A percentile compares a stretch with the other conserved stretches of the same genome.
Conservation (phyloP, 2,888 invertebrate genomes). For the Tetanocera ferruginea region DNA sequence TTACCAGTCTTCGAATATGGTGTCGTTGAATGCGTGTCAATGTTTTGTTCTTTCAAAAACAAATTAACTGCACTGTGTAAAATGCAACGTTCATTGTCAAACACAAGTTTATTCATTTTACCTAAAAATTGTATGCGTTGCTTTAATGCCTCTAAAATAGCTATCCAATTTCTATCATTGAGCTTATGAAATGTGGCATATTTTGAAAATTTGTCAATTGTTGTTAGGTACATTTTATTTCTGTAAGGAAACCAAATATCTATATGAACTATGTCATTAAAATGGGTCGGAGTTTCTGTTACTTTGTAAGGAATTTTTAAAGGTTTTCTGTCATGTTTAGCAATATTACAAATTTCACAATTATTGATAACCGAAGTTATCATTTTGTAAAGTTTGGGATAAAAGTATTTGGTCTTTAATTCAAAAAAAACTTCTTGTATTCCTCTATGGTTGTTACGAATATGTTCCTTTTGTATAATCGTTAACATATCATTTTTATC, state of each 20-base stretch:
- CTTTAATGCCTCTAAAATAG: slow-evolving; percentile 31
- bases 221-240: slow-evolving; percentile 31
- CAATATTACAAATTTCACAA: slow-evolving; percentile 46
- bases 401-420: slow-evolving; percentile 22
- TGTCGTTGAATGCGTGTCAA: slow-evolving; percentile 25
- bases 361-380: slow-evolving; percentile 41
- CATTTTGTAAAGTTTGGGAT: slow-evolving; percentile 42
- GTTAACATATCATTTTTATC: background rate
- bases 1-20: slow-evolving; percentile 33
- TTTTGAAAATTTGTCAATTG: slow-evolving; percentile 35
- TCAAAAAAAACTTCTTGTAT: slow-evolving; percentile 27
- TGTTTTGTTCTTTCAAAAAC: slow-evolving; percentile 33
- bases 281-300: slow-evolving; percentile 44
- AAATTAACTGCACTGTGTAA: no score
- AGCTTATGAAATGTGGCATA: slow-evolving; percentile 27
- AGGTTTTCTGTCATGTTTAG: slow-evolving; percentile 48
- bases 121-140: no score
- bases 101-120: no score
- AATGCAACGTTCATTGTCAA: no score
- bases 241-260: slow-evolving; percentile 36
- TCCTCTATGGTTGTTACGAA: slow-evolving; percentile 23
- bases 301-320: slow-evolving; percentile 34
- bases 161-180: slow-evolving; percentile 14
- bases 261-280: slow-evolving; percentile 49
- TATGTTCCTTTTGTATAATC: slow-evolving; percentile 30